Evolutionary conservation across 1,140 invertebrate genomes (phyloP).

Genomic region (Hestina assimilis): DNA sequence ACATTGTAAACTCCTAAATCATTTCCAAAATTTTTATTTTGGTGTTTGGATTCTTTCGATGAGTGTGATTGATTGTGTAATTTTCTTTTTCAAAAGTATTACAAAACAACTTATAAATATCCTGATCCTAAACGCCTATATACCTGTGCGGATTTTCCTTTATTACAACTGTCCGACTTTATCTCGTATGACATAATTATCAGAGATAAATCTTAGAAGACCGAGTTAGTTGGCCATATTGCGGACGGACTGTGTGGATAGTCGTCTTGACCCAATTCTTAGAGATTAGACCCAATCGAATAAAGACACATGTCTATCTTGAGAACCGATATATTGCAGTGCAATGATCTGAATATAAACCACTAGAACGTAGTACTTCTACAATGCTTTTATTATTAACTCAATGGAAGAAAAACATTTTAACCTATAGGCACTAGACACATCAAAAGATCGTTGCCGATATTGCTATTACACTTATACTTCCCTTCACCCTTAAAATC

Average conservation of each 20-base stretch:
- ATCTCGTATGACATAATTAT: constrained; percentile 16
- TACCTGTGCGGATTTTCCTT: no score
- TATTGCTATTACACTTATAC: no score
- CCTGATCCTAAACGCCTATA: no score
- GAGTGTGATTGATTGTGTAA: no score
- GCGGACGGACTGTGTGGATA: constrained; percentile 15
- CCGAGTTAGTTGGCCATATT: constrained; percentile 14
- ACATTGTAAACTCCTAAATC: no score
- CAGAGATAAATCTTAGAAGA: constrained; percentile 16
- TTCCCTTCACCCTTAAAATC: no score
- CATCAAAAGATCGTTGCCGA: background rate
- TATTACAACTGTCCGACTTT: no score
- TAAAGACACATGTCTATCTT: constrained; percentile 18
- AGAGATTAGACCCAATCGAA: constrained; percentile 11
- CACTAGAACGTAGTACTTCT: constrained; percentile 3
- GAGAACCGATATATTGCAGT: constrained; percentile 23
- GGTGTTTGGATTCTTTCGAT: no score
- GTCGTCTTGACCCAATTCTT: constrained; percentile 7
- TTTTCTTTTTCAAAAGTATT: no score
- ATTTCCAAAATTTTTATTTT: no score
- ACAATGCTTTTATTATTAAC: background rate
- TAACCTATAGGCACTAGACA: background rate
- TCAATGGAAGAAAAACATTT: background rate
- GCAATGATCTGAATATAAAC: constrained; percentile 12
- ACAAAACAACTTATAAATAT: no score